These are phyloP conservation scores for Thaumetopoea pityocampa DNA, from an alignment of 1,140 invertebrate genomes.

Conservation along the genomic window DNA sequence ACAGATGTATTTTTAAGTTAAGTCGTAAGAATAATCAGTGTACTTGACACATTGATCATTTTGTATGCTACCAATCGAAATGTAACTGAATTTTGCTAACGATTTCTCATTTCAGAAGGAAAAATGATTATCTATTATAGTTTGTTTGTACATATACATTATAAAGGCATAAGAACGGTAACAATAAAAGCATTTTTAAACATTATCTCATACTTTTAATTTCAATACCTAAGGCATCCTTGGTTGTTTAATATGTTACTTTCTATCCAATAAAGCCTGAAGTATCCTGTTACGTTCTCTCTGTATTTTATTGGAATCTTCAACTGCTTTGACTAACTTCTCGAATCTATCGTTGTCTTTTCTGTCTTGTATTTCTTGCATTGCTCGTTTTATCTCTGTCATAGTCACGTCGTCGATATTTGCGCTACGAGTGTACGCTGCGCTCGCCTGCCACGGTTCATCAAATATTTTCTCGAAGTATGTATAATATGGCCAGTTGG, in stretches of 20 bases:
- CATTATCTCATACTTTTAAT: conserved; percentile 38
- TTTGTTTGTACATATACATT: conserved; percentile 75
- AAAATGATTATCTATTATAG: conserved; percentile 67
- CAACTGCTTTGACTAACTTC: conserved; percentile 39
- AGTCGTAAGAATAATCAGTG: conserved; percentile 65
- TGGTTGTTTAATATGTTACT: conserved; percentile 9
- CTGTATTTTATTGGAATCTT: conserved; percentile 64
- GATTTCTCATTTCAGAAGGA: conserved; percentile 69
- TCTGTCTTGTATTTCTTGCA: conserved; percentile 37
- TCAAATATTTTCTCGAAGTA: conserved; percentile 65
- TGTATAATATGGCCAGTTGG: conserved; percentile 56
- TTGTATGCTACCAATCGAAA: conserved; percentile 42
- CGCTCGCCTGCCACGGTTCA: conserved; percentile 18
- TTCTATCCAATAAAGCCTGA: conserved; percentile 44
- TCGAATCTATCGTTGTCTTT: conserved; percentile 56
- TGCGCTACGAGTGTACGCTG: conserved; percentile 22
- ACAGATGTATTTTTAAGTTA: conserved; percentile 69
- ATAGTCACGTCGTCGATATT: conserved; percentile 33
- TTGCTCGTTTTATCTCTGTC: conserved; percentile 41
- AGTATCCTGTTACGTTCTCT: conserved; percentile 63
- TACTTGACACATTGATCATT: conserved; percentile 55
- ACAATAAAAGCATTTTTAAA: conserved; percentile 72
- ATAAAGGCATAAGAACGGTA: conserved; percentile 68
- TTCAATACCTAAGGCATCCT: background rate
- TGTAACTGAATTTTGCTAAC: conserved; percentile 53